phyloP scores from a whole-genome alignment of 2,797 vertebrate genomes.

The Manis javanica region DNA sequence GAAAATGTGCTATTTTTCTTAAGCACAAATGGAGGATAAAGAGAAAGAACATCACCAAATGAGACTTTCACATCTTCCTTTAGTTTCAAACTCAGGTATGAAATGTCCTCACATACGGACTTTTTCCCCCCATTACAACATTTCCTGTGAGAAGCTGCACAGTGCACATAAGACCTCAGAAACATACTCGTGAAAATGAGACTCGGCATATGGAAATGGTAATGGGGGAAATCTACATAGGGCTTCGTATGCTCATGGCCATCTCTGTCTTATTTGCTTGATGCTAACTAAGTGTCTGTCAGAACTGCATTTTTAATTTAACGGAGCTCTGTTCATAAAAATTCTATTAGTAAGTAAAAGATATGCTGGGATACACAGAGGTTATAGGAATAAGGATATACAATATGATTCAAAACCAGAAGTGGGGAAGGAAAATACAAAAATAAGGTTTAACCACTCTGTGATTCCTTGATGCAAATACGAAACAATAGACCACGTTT shows the following conservation, averaged over 20 bases:
- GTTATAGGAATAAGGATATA: background rate
- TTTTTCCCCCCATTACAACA: too few species aligned
- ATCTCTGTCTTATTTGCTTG: too few species aligned
- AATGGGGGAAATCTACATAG: background rate
- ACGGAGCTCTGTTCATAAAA: background rate
- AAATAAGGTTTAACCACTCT: background rate
- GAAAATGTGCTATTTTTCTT: background rate
- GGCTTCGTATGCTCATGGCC: rapidly evolving
- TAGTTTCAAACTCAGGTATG: background rate
- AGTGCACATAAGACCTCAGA: background rate
- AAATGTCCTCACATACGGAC: background rate
- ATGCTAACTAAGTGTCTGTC: background rate
- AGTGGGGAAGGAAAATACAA: background rate
- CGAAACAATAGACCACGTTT: rapidly evolving
- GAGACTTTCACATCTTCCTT: background rate
- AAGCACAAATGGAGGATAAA: too few species aligned
- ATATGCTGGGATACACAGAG: too few species aligned
- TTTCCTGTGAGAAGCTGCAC: background rate
- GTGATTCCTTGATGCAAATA: background rate
- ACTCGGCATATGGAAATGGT: background rate
- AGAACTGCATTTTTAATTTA: background rate
- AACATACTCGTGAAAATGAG: background rate
- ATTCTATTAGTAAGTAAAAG: background rate
- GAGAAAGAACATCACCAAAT: background rate
- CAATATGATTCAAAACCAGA: background rate